A percentile compares a stretch with the other conserved stretches of the same genome.
These are phyloP conservation scores for Eurystomus glaucurus DNA, from an alignment of 2,797 vertebrate genomes.

Conservation along the genomic window DNA sequence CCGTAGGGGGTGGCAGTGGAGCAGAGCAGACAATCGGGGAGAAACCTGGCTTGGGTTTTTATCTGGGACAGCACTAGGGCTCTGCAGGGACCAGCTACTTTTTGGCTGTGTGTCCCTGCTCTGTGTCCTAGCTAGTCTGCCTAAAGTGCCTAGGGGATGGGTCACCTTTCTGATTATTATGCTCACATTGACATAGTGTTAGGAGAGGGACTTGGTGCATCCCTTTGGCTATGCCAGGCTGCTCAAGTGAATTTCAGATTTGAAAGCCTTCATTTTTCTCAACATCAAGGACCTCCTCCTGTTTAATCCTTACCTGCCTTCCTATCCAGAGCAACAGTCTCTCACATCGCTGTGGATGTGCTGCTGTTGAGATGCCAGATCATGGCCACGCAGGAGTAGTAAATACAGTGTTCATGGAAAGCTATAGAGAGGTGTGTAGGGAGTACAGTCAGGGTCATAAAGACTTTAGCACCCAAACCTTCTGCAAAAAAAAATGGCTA, in stretches of 20 bases:
- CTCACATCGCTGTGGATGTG: neutral
- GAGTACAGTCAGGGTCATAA: neutral
- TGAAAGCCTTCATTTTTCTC: neutral
- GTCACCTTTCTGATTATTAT: neutral
- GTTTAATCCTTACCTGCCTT: neutral
- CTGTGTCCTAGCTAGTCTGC: neutral
- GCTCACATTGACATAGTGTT: accelerated
- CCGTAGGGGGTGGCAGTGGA: neutral
- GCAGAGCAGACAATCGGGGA: neutral
- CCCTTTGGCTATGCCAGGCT: neutral
- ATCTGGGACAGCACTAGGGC: slow-evolving; percentile 8
- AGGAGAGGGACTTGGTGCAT: neutral
- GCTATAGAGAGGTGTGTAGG: neutral
- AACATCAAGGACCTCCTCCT: neutral
- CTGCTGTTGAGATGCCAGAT: neutral
- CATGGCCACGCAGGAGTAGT: neutral
- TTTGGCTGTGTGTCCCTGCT: neutral
- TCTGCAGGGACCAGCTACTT: slow-evolving; percentile 22
- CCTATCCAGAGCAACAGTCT: neutral
- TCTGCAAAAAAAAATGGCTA: neutral
- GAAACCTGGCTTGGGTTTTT: slow-evolving; percentile 7
- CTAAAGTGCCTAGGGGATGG: neutral
- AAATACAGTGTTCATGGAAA: neutral
- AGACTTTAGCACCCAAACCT: neutral
- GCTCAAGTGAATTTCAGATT: neutral